Base-by-base conservation (phyloP, 2,113 vertebrate genomes). In the Varanus salvator region DNA sequence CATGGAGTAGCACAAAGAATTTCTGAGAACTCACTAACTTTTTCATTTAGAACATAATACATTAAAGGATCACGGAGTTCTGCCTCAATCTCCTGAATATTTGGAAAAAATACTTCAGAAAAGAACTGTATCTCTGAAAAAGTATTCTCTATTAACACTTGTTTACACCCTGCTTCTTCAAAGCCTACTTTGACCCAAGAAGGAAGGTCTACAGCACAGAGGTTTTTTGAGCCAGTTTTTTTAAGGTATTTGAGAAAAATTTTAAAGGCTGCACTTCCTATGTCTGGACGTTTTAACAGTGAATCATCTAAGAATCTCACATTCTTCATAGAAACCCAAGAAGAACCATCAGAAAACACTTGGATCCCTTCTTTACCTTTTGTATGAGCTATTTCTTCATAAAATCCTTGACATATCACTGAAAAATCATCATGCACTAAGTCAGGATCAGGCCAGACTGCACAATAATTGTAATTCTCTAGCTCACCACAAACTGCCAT, bases 191-290 rank as follows among this genome's bases (percentile, higher is more conserved):
- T 99, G 74, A 99, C 98, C 96, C 99, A 99, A 82, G 98, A 98
- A 31, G 99, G 99, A 80, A 99, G 98, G 92, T 99, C 98, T 92
- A 99, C 99, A 93, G 99, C 98, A 97, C 98, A 99, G 4, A 99
- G 97, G 93, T 98, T 98, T 97, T 99, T 98, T 5, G 98, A 98
- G 68, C 98, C 98, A 92, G 98, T 98, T 96, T 98, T 99, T 94
- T 98, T 99, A 87, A 99, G 98, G 94, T 99, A 99, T 94, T 99
- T 99, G 95, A 98, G 96, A 96, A 99, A 99, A 93, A 99, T 99
- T 92, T 98, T 98, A 95, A 99, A 99, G 89, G 99, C 98, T 87
- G 99, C 96, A 0, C 98, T 97, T 76, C 99, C 99, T 87, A 99
- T 98, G 91, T 98, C 98, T 94, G 97, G 96, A 89, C 98, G 97